Conservation (phyloP, 2,888 invertebrate genomes). For the Erannis defoliaria region DNA sequence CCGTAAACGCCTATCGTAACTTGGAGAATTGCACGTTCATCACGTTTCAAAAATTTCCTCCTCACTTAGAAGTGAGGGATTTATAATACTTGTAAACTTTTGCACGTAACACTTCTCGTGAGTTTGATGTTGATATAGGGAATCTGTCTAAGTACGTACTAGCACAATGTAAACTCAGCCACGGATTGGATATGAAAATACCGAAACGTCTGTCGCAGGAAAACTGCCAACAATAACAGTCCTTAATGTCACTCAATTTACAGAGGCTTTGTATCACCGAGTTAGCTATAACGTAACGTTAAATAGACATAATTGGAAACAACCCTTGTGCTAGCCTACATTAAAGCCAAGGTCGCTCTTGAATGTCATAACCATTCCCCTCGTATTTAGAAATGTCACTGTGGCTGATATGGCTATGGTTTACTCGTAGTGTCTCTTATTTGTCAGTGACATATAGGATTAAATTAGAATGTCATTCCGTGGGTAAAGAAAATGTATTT, state of each 20-base stretch:
- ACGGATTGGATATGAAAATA: conserved; percentile 37
- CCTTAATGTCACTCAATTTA: conserved; percentile 62
- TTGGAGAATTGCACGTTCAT: conserved; percentile 53
- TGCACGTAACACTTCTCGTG: conserved; percentile 22
- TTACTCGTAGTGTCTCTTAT: conserved; percentile 81
- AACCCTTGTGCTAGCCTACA: conserved; percentile 71
- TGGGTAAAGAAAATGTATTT: conserved; percentile 71
- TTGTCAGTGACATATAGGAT: conserved; percentile 83
- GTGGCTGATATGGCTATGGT: conserved; percentile 79
- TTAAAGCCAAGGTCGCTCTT: conserved; percentile 79
- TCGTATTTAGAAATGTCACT: conserved; percentile 83
- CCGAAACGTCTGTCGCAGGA: conserved; percentile 36
- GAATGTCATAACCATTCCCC: conserved; percentile 83
- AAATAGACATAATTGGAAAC: conserved; percentile 65
- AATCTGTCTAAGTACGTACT: conserved; percentile 21
- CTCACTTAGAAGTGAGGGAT: conserved; percentile 28
- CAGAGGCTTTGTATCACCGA: conserved; percentile 54
- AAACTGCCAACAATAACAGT: conserved; percentile 56
- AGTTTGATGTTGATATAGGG: conserved; percentile 21
- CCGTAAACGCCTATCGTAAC: conserved; percentile 55
- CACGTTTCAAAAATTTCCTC: conserved; percentile 38
- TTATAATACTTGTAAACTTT: conserved; percentile 28
- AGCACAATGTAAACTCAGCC: conserved; percentile 27
- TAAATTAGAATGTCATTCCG: conserved; percentile 79
- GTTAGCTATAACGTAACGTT: conserved; percentile 56